These are phyloP conservation scores for Varroa destructor DNA, from an alignment of 1,140 invertebrate species.

Conservation along the genomic window DNA sequence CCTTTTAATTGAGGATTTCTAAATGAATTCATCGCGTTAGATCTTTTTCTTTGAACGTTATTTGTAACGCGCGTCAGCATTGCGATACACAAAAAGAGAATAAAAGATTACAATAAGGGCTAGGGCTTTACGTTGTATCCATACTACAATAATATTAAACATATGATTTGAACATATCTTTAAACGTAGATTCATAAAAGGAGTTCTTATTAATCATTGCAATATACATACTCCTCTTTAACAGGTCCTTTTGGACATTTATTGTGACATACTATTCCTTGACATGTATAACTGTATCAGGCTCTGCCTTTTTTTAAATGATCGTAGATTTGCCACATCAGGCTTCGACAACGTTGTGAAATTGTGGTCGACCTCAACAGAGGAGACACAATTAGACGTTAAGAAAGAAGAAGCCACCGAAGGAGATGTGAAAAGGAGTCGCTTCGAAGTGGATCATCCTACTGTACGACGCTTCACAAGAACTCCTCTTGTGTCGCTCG, in stretches of 20 bases:
- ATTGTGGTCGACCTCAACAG: conserved; percentile 19
- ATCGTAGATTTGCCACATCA: conserved; percentile 57
- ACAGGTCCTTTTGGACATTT: too few relatives aligned
- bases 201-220: too few relatives aligned
- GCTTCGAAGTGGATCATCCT: conserved; percentile 30
- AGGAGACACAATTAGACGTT: conserved; percentile 1
- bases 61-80: background rate
- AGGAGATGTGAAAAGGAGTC: conserved; percentile 12
- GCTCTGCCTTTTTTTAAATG: conserved; percentile 44
- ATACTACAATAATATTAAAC: too few relatives aligned
- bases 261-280: too few relatives aligned
- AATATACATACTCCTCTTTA: too few relatives aligned
- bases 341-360: conserved; percentile 19
- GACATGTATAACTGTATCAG: too few relatives aligned
- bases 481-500: conserved; percentile 65
- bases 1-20: background rate
- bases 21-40: background rate
- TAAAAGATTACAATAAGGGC: background rate
- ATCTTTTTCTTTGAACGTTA: background rate
- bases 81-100: conserved; percentile 28
- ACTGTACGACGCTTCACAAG: conserved; percentile 24
- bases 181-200: too few relatives aligned
- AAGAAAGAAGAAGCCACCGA: background rate
- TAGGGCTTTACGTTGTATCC: background rate
- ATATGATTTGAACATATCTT: too few relatives aligned